Conservation (phyloP, 64 coral and sea anemone species). For the Pachyseris speciosa region DNA sequence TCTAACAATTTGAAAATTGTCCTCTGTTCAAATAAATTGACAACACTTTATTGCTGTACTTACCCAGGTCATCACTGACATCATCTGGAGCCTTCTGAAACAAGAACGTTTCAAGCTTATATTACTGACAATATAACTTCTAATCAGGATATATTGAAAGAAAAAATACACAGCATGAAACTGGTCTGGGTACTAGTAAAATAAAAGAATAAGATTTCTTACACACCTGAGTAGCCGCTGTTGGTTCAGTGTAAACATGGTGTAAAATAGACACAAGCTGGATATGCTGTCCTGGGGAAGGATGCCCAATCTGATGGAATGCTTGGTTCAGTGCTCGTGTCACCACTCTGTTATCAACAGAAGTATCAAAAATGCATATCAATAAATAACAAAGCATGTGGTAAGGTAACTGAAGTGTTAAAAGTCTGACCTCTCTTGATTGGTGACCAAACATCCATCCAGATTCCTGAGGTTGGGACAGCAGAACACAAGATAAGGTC, state of each 20-base stretch:
- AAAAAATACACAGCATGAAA: background rate
- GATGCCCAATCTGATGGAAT: background rate
- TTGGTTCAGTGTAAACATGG: background rate
- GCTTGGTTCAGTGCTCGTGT: background rate
- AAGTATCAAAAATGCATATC: no score
- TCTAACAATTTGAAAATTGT: no score
- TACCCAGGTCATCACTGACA: background rate
- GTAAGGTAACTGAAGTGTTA: background rate
- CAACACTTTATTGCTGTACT: background rate
- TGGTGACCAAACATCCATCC: constrained; percentile 57
- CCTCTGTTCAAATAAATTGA: no score
- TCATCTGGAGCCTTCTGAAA: background rate
- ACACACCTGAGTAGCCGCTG: background rate
- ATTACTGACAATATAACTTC: no score
- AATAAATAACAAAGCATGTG: no score
- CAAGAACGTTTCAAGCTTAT: no score
- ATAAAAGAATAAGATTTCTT: no score
- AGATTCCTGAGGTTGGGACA: constrained; percentile 74
- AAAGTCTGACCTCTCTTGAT: constrained; percentile 59
- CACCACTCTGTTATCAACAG: background rate
- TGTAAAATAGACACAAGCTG: constrained; percentile 36
- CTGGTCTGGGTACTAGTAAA: no score
- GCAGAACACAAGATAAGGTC: constrained; percentile 69
- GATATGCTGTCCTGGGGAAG: background rate
- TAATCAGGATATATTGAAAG: no score